A percentile compares a stretch with the other conserved stretches of the same genome.
Evolutionary conservation across 2,888 invertebrate species (phyloP).

Genomic region (Temnothorax ravouxi): DNA sequence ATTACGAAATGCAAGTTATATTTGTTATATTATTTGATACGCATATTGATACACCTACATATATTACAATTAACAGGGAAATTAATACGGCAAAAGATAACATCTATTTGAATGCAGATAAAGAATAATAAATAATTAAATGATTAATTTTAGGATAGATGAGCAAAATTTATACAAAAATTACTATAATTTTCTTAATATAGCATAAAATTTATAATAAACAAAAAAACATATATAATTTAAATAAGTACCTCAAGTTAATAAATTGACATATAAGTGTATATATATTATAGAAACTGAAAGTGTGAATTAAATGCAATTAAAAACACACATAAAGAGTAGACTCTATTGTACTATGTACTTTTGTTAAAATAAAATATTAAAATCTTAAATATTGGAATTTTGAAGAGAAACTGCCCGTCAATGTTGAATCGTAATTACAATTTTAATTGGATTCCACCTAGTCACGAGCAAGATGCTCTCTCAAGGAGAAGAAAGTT

Average conservation of each 20-base stretch:
- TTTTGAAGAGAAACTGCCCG: conserved; percentile 6
- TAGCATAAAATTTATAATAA: not conserved
- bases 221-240: not conserved
- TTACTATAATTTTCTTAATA: conserved; percentile 7
- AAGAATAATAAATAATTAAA: not conserved
- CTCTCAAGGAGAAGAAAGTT: conserved; percentile 14
- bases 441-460: conserved; percentile 48
- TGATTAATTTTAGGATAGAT: not conserved
- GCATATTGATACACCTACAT: not conserved
- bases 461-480: conserved; percentile 23
- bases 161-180: not conserved
- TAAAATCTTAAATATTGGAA: conserved; percentile 21
- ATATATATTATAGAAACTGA: not conserved
- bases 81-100: conserved; percentile 3
- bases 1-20: not conserved
- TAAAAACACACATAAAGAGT: not conserved
- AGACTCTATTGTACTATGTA: not conserved
- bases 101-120: not conserved
- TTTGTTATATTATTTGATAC: conserved; percentile 4
- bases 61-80: not conserved
- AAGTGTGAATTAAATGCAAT: conserved; percentile 8
- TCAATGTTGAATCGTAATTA: conserved; percentile 35
- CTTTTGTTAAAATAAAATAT: conserved; percentile 10
- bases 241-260: not conserved
- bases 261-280: not conserved